These are phyloP conservation scores for Dicrostonyx torquatus DNA, from an alignment of 2,797 vertebrate species.

Conservation along the genomic window DNA sequence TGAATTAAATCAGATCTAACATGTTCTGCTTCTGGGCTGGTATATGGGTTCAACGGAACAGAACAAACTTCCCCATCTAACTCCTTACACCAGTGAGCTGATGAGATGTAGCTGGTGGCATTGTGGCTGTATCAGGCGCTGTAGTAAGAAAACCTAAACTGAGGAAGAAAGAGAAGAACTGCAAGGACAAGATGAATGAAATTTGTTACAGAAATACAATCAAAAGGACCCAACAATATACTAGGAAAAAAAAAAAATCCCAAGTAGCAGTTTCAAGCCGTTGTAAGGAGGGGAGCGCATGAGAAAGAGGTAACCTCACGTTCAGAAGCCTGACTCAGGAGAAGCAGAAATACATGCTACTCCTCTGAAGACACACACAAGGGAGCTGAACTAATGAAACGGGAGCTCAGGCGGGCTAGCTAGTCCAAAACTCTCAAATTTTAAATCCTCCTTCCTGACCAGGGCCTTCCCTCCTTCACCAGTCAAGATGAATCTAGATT, in stretches of 20 bases:
- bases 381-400: slow-evolving; percentile 12
- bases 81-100: neutral
- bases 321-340: slow-evolving; percentile 33
- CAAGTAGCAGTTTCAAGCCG: slow-evolving; percentile 22
- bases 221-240: slow-evolving; percentile 8
- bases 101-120: neutral
- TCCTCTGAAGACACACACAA: slow-evolving; percentile 26
- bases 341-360: neutral
- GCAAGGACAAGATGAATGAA: slow-evolving; percentile 47
- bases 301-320: slow-evolving; percentile 23
- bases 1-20: slow-evolving; percentile 17
- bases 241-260: neutral
- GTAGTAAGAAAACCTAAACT: neutral
- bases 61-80: neutral
- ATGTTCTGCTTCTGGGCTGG: neutral
- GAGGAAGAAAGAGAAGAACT: neutral
- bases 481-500: neutral
- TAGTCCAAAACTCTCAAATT: slow-evolving; percentile 28
- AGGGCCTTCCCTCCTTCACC: slow-evolving; percentile 5
- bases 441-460: slow-evolving; percentile 31
- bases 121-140: neutral
- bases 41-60: neutral
- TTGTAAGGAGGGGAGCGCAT: neutral
- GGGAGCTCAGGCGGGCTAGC: neutral
- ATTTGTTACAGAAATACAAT: slow-evolving; percentile 54